A percentile compares a stretch with the other conserved stretches of the same genome.
These are phyloP conservation scores for Pomatorhinus ruficollis DNA, from an alignment of 2,113 vertebrate genomes.

Conservation along the genomic window DNA sequence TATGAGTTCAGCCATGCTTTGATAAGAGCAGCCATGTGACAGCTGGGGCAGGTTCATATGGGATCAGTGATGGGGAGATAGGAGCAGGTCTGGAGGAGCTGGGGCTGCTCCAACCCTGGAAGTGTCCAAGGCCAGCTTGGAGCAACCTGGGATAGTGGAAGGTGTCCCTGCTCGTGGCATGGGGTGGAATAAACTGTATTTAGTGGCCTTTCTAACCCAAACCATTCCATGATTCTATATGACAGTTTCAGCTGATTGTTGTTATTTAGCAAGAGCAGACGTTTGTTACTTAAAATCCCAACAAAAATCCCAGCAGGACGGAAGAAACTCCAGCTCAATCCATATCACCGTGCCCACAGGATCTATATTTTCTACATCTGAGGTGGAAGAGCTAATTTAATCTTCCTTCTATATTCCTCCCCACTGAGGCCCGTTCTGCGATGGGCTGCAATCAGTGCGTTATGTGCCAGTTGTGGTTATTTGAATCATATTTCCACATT, in stretches of 20 bases:
- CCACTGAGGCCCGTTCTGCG: not conserved
- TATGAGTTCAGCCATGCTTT: not conserved
- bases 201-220: not conserved
- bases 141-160: not conserved
- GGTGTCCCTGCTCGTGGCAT: fast-evolving
- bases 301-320: not conserved
- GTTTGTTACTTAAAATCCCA: not conserved
- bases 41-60: fast-evolving
- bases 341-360: not conserved
- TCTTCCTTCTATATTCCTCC: not conserved
- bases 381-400: slow-evolving; percentile 19
- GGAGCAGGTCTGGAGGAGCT: not conserved
- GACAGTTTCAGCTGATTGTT: not conserved
- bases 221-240: not conserved
- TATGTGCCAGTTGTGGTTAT: slow-evolving; percentile 53
- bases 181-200: not conserved
- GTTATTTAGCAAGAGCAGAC: not conserved
- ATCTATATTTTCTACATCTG: not conserved
- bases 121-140: not conserved
- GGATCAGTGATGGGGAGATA: not conserved
- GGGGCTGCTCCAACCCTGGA: not conserved
- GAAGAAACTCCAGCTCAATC: not conserved
- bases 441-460: slow-evolving; percentile 25
- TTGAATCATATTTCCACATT: slow-evolving; percentile 67
- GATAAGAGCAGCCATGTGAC: not conserved